phyloP scores from a whole-genome alignment of 2,797 vertebrate genomes.

The Dendrocincla tyrannina region DNA sequence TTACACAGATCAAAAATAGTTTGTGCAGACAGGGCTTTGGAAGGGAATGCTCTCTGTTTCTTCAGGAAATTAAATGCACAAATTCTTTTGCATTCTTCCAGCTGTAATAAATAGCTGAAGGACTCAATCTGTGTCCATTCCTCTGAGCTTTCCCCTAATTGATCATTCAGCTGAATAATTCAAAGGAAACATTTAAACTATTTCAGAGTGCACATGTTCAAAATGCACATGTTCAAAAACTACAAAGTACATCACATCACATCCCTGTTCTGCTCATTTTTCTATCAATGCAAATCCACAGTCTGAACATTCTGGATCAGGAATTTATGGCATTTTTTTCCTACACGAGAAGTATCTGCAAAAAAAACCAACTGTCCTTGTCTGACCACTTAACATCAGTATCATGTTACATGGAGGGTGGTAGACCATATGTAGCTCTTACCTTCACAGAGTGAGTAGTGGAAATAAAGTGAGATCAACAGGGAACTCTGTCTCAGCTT shows the following conservation, averaged over 20 bases:
- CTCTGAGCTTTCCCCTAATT: slow-evolving; percentile 11
- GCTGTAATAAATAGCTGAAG: slow-evolving; percentile 46
- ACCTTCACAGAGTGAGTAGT: not conserved
- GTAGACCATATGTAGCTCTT: not conserved
- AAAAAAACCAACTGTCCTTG: not conserved
- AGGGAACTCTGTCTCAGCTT: not conserved
- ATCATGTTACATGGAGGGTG: not conserved
- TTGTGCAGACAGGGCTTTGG: slow-evolving; percentile 43
- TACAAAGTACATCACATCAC: not conserved
- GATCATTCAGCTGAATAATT: slow-evolving; percentile 13
- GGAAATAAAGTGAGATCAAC: not conserved
- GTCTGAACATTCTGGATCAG: not conserved
- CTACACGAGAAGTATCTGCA: not conserved
- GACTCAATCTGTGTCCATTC: not conserved
- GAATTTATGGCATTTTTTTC: not conserved
- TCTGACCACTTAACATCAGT: not conserved
- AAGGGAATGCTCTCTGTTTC: slow-evolving; percentile 37
- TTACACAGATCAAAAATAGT: slow-evolving; percentile 33
- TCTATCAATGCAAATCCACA: not conserved
- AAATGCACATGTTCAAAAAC: not conserved
- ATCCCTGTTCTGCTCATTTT: slow-evolving; percentile 2
- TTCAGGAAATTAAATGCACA: slow-evolving; percentile 60
- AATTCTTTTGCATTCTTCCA: slow-evolving; percentile 20
- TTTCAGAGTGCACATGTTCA: slow-evolving; percentile 18
- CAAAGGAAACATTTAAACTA: slow-evolving; percentile 38